phyloP scores from a whole-genome alignment of 2,888 invertebrate genomes.

The Hetaerina titia region DNA sequence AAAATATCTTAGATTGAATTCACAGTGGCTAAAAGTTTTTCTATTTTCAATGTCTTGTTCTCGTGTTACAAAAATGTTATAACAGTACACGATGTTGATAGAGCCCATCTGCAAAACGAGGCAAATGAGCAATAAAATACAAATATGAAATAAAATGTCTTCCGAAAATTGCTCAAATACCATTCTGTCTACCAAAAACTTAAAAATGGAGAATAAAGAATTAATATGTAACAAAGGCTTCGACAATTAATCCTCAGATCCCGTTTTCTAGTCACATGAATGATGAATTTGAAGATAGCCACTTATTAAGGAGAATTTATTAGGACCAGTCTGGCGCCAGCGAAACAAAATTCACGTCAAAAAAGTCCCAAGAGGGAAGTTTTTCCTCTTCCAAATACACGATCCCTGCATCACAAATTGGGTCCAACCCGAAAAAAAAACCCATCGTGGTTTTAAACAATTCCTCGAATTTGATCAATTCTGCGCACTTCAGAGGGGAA shows the following conservation, averaged over 20 bases:
- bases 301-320: neutral
- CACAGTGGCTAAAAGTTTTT: no score
- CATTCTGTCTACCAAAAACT: no score
- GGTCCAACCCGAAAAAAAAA: neutral
- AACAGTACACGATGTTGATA: no score
- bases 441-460: neutral
- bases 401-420: neutral
- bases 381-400: neutral
- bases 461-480: neutral
- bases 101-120: no score
- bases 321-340: neutral
- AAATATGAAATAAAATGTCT: no score
- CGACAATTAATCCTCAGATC: neutral
- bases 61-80: no score
- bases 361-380: neutral
- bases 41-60: no score
- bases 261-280: neutral
- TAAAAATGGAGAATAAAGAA: neutral
- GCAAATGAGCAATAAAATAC: no score
- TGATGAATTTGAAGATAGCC: neutral
- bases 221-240: neutral
- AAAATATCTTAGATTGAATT: no score
- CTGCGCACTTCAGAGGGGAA: neutral
- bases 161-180: no score
- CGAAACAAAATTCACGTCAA: neutral